Base-by-base conservation (phyloP, 2,797 vertebrate genomes). In the Gephyroberyx darwinii region DNA sequence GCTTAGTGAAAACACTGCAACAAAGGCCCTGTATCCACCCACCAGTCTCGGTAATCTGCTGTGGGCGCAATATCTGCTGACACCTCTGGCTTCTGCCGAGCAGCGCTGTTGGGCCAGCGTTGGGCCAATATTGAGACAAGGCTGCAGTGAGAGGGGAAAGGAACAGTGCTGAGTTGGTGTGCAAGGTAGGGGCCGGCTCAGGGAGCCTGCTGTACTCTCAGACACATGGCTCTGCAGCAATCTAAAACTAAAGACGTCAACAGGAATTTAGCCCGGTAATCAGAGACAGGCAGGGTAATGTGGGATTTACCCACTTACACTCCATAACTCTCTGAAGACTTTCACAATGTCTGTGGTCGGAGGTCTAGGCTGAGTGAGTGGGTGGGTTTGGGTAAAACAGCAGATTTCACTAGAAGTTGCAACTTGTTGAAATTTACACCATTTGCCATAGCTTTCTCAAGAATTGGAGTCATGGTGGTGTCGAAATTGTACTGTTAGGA, bases 1-100 rank as follows among this genome's bases (percentile, higher is more conserved):
- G 41, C 80, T 80, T 77, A 80, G 89, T 92, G 86, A 87, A 92
- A 93, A 91, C 93, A 91, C 60, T 0, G 59, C 78, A 88, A 92
- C 91, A 93, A 93, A 92, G 84, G 87, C 74, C 75, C 80, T 81
- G 84, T 88, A 90, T 92, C 86, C 89, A 86, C 84, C 89, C 41
- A 66, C 82, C 67, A 17, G 86, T 79, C 88, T 71, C 86, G 73
- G 70, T 87, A 91, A 91, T 92, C 91, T 92, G 88, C 90, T 92
- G 89, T 77, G 86, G 89, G 83, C 62, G 69, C 84, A 88, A 79
- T 89, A 93, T 93, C 84, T 93, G 91, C 92, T 93, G 90, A 92
- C 89, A 80, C 79, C 83, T 80, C 82, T 35, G 71, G 59, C 79
- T 85, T 89, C 69, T 20, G 74, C 70, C 66, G 31, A 71, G 77